Conservation (phyloP, 2,113 vertebrate species). For the Elaphurus davidianus region DNA sequence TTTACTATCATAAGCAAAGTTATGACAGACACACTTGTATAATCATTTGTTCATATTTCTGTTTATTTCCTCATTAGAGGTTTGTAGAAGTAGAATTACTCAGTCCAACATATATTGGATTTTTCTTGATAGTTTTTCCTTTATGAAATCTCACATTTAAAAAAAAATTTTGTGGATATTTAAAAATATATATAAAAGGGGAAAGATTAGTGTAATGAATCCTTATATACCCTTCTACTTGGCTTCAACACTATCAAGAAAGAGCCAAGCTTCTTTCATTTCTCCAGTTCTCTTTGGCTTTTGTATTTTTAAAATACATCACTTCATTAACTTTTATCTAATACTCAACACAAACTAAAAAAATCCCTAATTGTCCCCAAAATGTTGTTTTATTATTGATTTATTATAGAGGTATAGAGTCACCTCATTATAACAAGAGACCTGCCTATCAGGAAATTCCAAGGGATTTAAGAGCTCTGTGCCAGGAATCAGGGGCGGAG, state of each 20-base stretch:
- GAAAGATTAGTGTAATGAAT: not conserved
- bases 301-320: not conserved
- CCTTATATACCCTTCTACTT: not conserved
- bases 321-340: not conserved
- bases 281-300: not conserved
- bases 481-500: not conserved
- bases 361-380: not conserved
- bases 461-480: not conserved
- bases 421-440: not conserved
- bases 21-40: not conserved
- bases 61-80: not conserved
- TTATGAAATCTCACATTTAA: not conserved
- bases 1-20: not conserved
- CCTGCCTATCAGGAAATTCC: not conserved
- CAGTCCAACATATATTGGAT: not conserved
- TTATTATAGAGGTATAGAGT: not conserved
- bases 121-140: not conserved
- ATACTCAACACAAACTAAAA: not conserved
- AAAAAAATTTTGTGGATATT: not conserved
- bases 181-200: not conserved
- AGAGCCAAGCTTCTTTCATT: not conserved
- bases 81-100: not conserved
- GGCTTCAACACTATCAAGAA: not conserved
- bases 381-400: not conserved
- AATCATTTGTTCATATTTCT: not conserved